Evolutionary conservation across 37 sponge, comb jelly and placozoan species (phyloP).

Genomic region (Axinella damicornis): DNA sequence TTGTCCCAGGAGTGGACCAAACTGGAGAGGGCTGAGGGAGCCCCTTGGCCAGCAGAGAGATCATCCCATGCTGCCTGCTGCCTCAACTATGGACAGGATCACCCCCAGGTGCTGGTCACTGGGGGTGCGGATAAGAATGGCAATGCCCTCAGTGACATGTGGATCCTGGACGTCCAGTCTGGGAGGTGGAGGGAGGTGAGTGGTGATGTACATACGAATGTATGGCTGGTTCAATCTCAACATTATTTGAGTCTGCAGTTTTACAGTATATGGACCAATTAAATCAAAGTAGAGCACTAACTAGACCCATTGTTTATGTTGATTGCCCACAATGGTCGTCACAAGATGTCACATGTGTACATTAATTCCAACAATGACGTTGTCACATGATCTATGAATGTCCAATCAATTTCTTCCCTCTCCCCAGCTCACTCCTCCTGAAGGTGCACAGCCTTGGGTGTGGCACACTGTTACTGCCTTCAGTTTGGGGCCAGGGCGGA

Average conservation of each 20-base stretch:
- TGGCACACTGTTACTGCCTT: not conserved
- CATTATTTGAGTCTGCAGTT: no score
- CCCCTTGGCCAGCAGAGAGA: not conserved
- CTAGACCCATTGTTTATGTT: no score
- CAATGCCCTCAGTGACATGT: not conserved
- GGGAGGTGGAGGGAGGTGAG: constrained; percentile 33
- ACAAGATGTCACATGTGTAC: no score
- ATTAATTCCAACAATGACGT: no score
- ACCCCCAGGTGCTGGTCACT: constrained; percentile 11
- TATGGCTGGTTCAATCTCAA: not conserved
- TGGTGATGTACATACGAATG: not conserved
- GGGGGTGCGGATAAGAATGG: constrained; percentile 22
- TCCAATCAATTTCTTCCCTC: no score
- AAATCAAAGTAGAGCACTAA: no score
- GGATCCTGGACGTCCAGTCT: constrained; percentile 28
- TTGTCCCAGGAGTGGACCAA: no score
- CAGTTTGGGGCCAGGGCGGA: not conserved
- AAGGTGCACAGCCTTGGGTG: not conserved
- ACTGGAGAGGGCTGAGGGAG: no score
- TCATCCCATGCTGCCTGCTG: not conserved
- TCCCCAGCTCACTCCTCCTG: not conserved
- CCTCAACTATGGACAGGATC: not conserved
- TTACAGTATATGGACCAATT: no score
- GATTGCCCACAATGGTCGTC: no score
- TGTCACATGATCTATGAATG: no score